Conservation (phyloP, 1,140 invertebrate genomes). For the Semibalanus balanoides region DNA sequence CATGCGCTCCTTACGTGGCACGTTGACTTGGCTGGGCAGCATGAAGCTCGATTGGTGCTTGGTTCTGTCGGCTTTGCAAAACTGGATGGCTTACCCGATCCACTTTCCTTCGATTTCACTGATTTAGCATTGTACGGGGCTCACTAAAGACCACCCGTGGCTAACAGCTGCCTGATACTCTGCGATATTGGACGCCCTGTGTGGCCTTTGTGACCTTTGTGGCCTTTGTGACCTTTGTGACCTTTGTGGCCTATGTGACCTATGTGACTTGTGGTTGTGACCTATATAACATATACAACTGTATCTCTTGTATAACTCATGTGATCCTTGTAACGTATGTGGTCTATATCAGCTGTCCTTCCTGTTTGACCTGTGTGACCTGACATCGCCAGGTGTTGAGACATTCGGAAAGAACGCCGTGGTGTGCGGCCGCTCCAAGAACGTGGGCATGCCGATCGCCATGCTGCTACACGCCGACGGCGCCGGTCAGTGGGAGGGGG, state of each 20-base stretch:
- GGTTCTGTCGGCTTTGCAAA: too few relatives aligned
- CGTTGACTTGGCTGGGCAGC: too few relatives aligned
- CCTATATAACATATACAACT: background rate
- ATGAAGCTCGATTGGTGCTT: too few relatives aligned
- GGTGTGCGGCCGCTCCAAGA: constrained; percentile 72
- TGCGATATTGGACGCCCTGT: too few relatives aligned
- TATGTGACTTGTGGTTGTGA: background rate
- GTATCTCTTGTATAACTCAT: background rate
- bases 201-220: too few relatives aligned
- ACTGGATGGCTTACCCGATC: too few relatives aligned
- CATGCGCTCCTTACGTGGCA: too few relatives aligned
- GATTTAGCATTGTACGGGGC: too few relatives aligned
- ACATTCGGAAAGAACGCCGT: constrained; percentile 76
- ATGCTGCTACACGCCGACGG: constrained; percentile 63
- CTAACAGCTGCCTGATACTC: too few relatives aligned
- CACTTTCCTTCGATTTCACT: too few relatives aligned
- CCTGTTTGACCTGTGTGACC: constrained; percentile 4
- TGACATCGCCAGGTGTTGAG: constrained; percentile 44
- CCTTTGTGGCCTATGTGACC: background rate
- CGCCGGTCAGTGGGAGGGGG: constrained; percentile 35
- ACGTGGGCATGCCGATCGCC: constrained; percentile 74
- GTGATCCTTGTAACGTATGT: background rate
- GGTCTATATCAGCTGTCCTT: background rate
- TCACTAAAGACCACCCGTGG: too few relatives aligned
- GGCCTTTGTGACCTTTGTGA: too few relatives aligned